These are phyloP conservation scores for Hirudinaria manillensis DNA, from an alignment of 2,888 invertebrate genomes.

Conservation along the genomic window DNA sequence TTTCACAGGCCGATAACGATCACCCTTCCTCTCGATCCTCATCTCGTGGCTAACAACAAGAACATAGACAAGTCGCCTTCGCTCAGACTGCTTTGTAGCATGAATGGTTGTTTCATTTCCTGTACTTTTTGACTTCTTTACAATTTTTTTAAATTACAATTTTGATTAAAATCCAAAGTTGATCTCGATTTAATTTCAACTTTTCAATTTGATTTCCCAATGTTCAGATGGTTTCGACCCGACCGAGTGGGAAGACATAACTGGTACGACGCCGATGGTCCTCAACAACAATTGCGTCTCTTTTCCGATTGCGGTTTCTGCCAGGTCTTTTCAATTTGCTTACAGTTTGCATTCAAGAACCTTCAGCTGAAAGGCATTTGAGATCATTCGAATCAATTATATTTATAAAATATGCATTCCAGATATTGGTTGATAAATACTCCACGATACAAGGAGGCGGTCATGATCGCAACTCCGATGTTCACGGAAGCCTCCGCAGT, in stretches of 20 bases:
- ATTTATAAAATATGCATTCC: neutral
- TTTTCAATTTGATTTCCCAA: too few relatives aligned
- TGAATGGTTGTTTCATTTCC: constrained; percentile 25
- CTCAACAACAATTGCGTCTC: constrained; percentile 98
- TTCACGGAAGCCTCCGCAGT: constrained; percentile 97
- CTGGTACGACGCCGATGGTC: constrained; percentile 92
- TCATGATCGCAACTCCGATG: constrained; percentile 95
- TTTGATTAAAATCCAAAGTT: too few relatives aligned
- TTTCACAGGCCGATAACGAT: constrained; percentile 99
- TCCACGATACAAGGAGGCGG: constrained; percentile 85
- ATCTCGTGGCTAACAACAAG: constrained; percentile 89
- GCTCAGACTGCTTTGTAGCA: constrained; percentile 27
- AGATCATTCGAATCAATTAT: neutral
- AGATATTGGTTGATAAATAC: constrained; percentile 98
- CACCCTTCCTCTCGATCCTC: constrained; percentile 83
- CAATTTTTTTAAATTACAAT: too few relatives aligned
- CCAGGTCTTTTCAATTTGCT: constrained; percentile 59
- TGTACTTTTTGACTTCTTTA: neutral
- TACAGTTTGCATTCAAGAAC: neutral
- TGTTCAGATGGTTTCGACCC: constrained; percentile 88
- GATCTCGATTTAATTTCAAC: neutral
- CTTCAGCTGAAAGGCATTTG: neutral
- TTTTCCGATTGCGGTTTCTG: constrained; percentile 98
- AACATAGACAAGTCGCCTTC: constrained; percentile 48
- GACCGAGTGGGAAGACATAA: constrained; percentile 99